Percentiles rank a stretch among this genome's conserved stretches.
These are phyloP conservation scores for Opisthocomus hoazin DNA, from an alignment of 2,113 vertebrate genomes.

Conservation along the genomic window DNA sequence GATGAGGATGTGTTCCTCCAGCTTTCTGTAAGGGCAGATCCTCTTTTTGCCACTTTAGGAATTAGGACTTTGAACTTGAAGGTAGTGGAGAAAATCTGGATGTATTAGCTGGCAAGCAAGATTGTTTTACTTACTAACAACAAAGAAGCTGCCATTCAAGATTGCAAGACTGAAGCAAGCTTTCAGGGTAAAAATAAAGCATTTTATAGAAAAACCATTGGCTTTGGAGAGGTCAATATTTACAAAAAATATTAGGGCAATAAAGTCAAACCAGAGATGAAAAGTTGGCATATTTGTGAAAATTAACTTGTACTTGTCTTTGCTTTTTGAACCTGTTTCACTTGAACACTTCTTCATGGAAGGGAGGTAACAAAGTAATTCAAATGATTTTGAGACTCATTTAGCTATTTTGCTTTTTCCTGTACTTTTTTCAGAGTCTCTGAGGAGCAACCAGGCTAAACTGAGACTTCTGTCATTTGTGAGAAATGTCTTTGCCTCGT, in stretches of 20 bases:
- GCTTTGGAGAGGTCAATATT: not conserved
- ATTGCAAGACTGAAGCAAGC: not conserved
- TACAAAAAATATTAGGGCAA: not conserved
- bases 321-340: not conserved
- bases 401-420: not conserved
- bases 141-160: not conserved
- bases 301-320: not conserved
- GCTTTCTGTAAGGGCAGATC: not conserved
- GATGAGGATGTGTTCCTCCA: not conserved
- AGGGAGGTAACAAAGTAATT: conserved; percentile 10
- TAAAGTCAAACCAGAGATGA: not conserved
- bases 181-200: not conserved
- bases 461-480: not conserved
- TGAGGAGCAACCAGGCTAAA: not conserved
- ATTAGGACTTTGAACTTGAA: not conserved
- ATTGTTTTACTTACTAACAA: not conserved
- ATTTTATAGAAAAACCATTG: not conserved
- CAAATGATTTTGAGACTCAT: not conserved
- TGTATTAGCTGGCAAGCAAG: not conserved
- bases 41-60: not conserved
- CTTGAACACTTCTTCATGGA: not conserved
- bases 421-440: not conserved
- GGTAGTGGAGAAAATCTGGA: not conserved
- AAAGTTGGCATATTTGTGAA: not conserved
- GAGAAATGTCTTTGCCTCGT: not conserved